Conservation (phyloP, 2,797 vertebrate genomes). For the Poecilia wingei region DNA sequence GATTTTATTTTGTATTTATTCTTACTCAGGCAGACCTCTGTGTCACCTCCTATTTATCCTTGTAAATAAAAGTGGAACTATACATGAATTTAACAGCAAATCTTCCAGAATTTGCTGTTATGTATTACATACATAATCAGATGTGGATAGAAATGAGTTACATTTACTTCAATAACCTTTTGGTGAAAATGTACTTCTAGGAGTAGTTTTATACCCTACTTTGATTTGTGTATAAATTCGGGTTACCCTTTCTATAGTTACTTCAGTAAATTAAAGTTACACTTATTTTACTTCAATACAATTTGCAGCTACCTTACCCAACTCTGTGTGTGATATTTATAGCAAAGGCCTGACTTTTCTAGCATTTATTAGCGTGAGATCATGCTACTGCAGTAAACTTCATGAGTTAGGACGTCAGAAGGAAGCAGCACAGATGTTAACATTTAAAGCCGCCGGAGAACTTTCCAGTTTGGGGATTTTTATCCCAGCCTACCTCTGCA, state of each 20-base stretch:
- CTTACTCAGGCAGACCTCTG: neutral
- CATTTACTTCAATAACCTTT: neutral
- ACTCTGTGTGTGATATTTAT: neutral
- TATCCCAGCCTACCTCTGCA: constrained; percentile 78
- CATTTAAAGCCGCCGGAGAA: constrained; percentile 3
- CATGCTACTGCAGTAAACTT: neutral
- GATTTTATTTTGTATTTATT: neutral
- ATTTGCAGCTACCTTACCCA: neutral
- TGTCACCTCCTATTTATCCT: neutral
- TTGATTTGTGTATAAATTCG: neutral
- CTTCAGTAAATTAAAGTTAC: neutral
- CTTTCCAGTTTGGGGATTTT: constrained; percentile 1
- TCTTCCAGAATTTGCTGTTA: neutral
- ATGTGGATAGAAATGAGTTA: neutral
- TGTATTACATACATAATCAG: neutral
- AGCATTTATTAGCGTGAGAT: neutral
- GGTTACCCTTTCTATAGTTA: neutral
- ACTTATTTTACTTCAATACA: neutral
- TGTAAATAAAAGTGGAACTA: neutral
- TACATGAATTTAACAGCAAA: neutral
- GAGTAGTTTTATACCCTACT: neutral
- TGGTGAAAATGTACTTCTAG: neutral
- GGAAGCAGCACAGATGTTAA: constrained; percentile 6
- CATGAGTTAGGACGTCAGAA: constrained; percentile 36
- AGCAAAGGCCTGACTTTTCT: neutral